Evolutionary conservation across 1,140 invertebrate species (phyloP), one percentile per base, ranked within the genome.

Genomic region (Dermatophagoides farinae): DNA sequence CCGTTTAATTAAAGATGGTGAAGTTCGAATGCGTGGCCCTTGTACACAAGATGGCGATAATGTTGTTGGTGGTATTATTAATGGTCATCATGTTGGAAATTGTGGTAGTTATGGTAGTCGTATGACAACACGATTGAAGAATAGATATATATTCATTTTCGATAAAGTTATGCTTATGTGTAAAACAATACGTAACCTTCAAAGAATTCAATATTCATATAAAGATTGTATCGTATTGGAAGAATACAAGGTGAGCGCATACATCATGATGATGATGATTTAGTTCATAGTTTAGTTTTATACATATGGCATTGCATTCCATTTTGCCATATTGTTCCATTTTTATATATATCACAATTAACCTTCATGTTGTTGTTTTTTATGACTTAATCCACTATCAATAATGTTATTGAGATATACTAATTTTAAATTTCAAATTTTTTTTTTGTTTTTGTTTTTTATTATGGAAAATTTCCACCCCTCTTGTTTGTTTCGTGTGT

Each of bases 111-210:
- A 31, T 31, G 8, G 8, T 31, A 23, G 39, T 25, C 14, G 25
- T 5, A 14, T 23, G n/a, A 39, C 12, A 23, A 71, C 86, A 68
- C 84, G 85, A 69, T 75, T 83, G 0, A 84, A 85, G 70, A 80
- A 80, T 46, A 75, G 79, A 71, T 93, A 92, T 71, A 86, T 91
- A 16, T 97, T 97, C 72, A 81, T 97, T 31, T 97, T 97, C 74
- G 90, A 97, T 70, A 91, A 91, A 78, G 85, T 91, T 31, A 83
- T 97, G 74, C 78, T 97, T 57, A 83, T 97, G 72, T 96, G 91
- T 70, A 97, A 97, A 75, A 78, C 83, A 14, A 77, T 81, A 23
- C 80, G 82, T 74, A 85, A 88, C 61, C 88, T 92, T 68, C 31
- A n/a, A n/a, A n/a, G n/a, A n/a, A n/a, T n/a, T n/a, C 86, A 90